Conservation (phyloP, 2,888 invertebrate genomes). For the Tillus elongatus region DNA sequence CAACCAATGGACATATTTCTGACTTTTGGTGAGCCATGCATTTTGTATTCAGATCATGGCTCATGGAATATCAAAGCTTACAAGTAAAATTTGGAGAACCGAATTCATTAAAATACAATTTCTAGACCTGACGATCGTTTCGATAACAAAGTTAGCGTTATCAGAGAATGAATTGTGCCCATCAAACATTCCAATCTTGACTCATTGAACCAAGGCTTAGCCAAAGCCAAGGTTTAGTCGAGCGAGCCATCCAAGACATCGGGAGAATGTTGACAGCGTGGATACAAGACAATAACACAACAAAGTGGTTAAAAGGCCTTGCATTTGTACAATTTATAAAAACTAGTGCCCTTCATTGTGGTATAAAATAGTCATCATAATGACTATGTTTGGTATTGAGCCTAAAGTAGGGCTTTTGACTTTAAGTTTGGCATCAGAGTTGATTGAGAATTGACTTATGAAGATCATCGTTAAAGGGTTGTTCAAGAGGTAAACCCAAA, state of each 20-base stretch:
- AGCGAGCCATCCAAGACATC: constrained; percentile 34
- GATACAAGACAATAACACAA: constrained; percentile 33
- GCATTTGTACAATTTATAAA: constrained; percentile 38
- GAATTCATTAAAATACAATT: no score
- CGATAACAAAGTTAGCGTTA: constrained; percentile 24
- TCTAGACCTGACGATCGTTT: constrained; percentile 27
- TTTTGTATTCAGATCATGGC: constrained; percentile 33
- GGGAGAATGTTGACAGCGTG: constrained; percentile 35
- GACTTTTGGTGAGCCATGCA: constrained; percentile 28
- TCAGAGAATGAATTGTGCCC: constrained; percentile 32
- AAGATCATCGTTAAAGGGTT: constrained; percentile 13
- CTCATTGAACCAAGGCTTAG: constrained; percentile 31
- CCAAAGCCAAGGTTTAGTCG: constrained; percentile 31
- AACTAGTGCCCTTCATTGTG: constrained; percentile 34
- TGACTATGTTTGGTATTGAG: constrained; percentile 24
- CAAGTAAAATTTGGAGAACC: no score
- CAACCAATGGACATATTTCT: constrained; percentile 30
- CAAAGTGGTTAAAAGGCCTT: constrained; percentile 37
- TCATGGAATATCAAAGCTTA: no score
- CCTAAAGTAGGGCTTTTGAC: constrained; percentile 17
- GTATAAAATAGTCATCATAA: constrained; percentile 27
- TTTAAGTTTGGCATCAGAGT: constrained; percentile 16
- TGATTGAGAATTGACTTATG: constrained; percentile 14
- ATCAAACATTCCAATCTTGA: no score
- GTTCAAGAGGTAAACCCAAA: not conserved